Base-by-base conservation (phyloP, 2,888 invertebrate genomes). In the Belgica antarctica region DNA sequence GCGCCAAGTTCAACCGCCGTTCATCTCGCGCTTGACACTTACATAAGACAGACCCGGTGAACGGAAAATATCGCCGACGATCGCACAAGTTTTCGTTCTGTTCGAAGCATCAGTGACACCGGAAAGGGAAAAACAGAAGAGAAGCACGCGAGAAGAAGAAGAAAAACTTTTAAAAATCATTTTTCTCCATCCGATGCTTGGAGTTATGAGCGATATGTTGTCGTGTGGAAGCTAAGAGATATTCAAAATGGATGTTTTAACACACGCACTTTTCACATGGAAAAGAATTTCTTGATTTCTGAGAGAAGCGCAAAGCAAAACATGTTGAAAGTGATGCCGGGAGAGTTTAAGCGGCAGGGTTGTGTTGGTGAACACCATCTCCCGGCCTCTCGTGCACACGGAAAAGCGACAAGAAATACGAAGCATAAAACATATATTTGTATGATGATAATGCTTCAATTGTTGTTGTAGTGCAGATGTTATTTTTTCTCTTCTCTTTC, bases 381-480 rank as follows among this genome's bases (percentile, higher is more conserved):
- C 31, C n/a, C 8, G 22, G 52, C 22, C 19, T 12, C 7, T 2
- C 28, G n/a, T 3, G 41, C 28, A 19, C 19, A 47, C 47, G 57
- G 52, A 68, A 46, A 68, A 68, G 47, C 52, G 57, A 57, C 24
- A 19, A 47, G 46, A n/a, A 34, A 52, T 25, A 68, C 46, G 36
- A 46, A 68, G 52, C 68, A 57, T 52, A 52, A 68, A 27, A 66
- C 65, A 66, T 66, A 63, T 63, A 63, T 8, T 19, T 63, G 65
- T 66, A 66, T 66, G 65, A 66, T 47, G 65, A 66, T 66, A 47
- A 66, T 28, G 34, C 47, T n/a, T 24, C 24, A 19, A 27, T 27
- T 68, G 68, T 68, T 57, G 68, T 68, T 68, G 68, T 68, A 25
- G 68, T 68, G 68, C 68, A 68, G 68, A 68, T 68, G 68, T 68